Percentiles rank a stretch among this genome's conserved stretches.
phyloP scores from a whole-genome alignment of 2,797 vertebrate species.

The Siniperca obscura region DNA sequence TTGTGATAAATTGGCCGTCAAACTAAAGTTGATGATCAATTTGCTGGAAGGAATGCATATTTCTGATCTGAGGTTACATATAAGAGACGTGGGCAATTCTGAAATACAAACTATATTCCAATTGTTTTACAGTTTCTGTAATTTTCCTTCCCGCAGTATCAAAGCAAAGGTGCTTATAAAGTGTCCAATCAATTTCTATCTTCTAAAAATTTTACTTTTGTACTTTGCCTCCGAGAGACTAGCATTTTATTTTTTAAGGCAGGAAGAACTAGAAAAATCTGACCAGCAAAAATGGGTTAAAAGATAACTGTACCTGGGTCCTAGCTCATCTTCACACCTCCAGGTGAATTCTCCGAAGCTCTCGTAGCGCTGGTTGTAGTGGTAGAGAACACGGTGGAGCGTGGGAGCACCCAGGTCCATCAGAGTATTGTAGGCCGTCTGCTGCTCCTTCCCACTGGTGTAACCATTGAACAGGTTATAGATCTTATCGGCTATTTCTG shows the following conservation, averaged over 20 bases:
- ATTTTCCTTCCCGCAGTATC: neutral
- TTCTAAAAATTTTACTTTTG: neutral
- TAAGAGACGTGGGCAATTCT: conserved; percentile 9
- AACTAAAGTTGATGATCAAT: conserved; percentile 66
- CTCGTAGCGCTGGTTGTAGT: conserved; percentile 98
- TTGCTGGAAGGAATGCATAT: conserved; percentile 62
- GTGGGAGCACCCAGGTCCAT: conserved; percentile 96
- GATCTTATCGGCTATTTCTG: conserved; percentile 99
- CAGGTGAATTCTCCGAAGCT: conserved; percentile 99
- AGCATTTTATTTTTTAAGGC: neutral
- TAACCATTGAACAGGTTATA: conserved; percentile 99
- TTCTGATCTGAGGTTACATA: conserved; percentile 32
- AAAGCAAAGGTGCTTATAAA: neutral
- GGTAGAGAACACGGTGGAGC: conserved; percentile 95
- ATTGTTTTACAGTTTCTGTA: conserved; percentile 8
- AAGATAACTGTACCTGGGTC: conserved; percentile 89
- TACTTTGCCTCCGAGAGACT: neutral
- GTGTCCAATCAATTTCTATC: neutral
- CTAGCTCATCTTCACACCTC: conserved; percentile 97
- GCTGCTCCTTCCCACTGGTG: conserved; percentile 98
- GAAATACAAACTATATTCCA: conserved; percentile 14
- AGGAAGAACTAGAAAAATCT: neutral
- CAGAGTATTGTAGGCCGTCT: conserved; percentile 97
- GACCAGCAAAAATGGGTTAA: neutral
- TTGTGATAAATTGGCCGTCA: conserved; percentile 52